phyloP scores from a whole-genome alignment of 2,113 vertebrate species.

The Platichthys stellatus region DNA sequence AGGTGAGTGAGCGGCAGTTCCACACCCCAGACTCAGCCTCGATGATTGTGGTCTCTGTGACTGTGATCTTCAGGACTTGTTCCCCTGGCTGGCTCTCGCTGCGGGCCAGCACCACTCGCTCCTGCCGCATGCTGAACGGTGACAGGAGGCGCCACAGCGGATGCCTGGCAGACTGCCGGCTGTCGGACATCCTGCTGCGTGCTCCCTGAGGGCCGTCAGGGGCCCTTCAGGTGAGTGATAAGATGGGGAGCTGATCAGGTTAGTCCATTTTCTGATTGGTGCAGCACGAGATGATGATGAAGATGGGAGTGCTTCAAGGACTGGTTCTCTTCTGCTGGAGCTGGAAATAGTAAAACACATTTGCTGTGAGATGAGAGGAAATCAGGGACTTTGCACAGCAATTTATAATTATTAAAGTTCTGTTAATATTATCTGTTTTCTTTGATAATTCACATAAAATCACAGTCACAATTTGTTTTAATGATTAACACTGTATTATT shows the following conservation, averaged over 20 bases:
- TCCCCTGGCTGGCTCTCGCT: slow-evolving; percentile 87
- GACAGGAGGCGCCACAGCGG: slow-evolving; percentile 72
- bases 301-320: neutral
- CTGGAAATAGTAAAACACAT: neutral
- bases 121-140: slow-evolving; percentile 78
- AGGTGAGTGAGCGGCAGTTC: slow-evolving; percentile 86
- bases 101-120: slow-evolving; percentile 84
- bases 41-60: slow-evolving; percentile 93
- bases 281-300: neutral
- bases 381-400: too few relatives aligned
- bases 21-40: slow-evolving; percentile 91
- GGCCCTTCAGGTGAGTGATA: slow-evolving; percentile 20
- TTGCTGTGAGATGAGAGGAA: neutral
- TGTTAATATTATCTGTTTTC: neutral
- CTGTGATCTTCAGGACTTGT: slow-evolving; percentile 89
- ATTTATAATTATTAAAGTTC: neutral
- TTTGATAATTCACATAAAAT: neutral
- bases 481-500: neutral
- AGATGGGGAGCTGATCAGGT: neutral
- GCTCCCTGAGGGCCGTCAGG: slow-evolving; percentile 10
- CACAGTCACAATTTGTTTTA: neutral
- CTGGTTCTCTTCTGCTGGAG: neutral
- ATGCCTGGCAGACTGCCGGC: slow-evolving; percentile 65
- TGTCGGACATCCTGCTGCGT: slow-evolving; percentile 49
- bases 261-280: slow-evolving; percentile 55